These are phyloP conservation scores for Telmatochromis bifrenatus DNA, from an alignment of 2,113 vertebrate genomes.

Conservation along the genomic window DNA sequence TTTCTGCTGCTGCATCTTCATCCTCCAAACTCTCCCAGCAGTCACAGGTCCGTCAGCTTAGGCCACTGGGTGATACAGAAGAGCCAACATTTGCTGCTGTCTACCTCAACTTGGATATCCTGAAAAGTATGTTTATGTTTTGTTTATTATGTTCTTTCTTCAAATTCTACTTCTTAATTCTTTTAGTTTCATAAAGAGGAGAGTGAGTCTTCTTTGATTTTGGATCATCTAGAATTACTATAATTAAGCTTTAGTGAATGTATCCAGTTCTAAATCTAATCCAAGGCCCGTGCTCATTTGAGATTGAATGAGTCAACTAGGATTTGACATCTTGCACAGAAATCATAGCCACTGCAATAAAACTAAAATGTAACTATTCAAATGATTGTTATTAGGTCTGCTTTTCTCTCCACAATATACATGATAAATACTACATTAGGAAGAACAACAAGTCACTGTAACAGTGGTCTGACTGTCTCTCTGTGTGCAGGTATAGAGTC, in stretches of 20 bases:
- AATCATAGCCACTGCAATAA: neutral
- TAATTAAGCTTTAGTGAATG: neutral
- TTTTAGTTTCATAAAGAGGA: neutral
- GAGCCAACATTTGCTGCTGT: constrained; percentile 85
- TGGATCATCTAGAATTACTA: neutral
- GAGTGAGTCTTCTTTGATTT: neutral
- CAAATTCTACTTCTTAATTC: neutral
- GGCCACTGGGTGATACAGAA: constrained; percentile 40
- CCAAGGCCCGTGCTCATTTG: neutral
- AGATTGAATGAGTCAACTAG: neutral
- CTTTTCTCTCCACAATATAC: neutral
- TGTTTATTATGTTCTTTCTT: neutral
- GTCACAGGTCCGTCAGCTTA: neutral
- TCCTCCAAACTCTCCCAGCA: constrained; percentile 40
- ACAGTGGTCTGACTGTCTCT: neutral
- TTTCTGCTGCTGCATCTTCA: constrained; percentile 29
- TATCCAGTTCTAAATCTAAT: neutral
- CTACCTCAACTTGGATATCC: constrained; percentile 83
- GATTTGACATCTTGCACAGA: neutral
- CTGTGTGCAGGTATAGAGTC: constrained; percentile 89
- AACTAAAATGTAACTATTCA: neutral
- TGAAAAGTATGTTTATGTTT: constrained; percentile 83
- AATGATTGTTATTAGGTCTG: neutral
- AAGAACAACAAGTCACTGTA: neutral
- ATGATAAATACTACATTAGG: neutral